Evolutionary conservation across 2,113 vertebrate species (phyloP), one percentile per base, ranked within the genome.

Genomic region (Semicossyphus pulcher): DNA sequence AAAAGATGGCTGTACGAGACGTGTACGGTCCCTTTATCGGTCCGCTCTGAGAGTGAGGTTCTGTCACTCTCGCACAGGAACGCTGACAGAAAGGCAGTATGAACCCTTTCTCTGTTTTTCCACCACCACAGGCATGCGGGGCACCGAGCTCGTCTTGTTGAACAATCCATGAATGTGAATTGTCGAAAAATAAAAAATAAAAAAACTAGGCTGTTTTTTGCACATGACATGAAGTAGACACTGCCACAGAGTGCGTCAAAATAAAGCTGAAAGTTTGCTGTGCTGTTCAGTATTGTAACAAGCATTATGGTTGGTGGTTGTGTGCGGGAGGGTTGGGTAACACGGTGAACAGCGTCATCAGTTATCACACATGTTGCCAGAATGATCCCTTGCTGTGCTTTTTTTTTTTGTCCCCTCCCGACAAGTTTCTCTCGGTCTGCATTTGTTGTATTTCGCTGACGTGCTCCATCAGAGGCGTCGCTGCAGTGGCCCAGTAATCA

Each of bases 111-210:
- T 28, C 32, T 52, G 21, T 70, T 4, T n/a, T 49, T 54, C 51
- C 61, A 73, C 64, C 32, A 1, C 73, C 71, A 59, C 77, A 70
- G 26, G 37, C 65, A 42, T 23, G 62, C 14, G 8, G 36, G 48
- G 11, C 65, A 52, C 31, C 56, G 11, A 45, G n/a, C 51, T 66
- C 2, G 4, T 53, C 68, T 66, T 70, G 32, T 84, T 81, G 57
- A 90, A 72, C 79, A 86, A 87, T 89, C 91, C 88, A 70, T 83
- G 80, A 93, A 93, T 91, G 90, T 91, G 91, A 90, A 90, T 48
- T 23, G 47, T 83, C 31, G 67, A 32, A 18, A 66, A 36, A 11
- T n/a, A 31, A 53, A 7, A 67, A 37, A 56, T 44, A 52, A 36
- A 34, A 37, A 47, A n/a, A n/a, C n/a, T 10, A 74, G 73, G 53